Percentiles rank a stretch among this genome's conserved stretches.
These are phyloP conservation scores for Patella caerulea DNA, from an alignment of 2,888 invertebrate genomes.

Conservation along the genomic window DNA sequence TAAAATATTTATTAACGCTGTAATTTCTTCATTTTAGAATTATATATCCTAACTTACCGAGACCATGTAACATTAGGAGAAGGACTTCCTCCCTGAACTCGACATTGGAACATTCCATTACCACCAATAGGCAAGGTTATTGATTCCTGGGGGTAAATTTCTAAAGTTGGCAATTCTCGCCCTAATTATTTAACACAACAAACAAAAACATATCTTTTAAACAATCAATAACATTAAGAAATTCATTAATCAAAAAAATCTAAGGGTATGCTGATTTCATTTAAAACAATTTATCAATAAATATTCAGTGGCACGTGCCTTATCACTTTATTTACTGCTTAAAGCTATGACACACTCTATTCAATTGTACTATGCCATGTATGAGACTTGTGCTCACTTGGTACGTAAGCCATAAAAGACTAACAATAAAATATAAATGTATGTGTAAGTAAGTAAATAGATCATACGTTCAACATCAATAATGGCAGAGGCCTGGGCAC, in stretches of 20 bases:
- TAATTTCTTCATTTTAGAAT: background rate
- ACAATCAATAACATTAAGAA: no score
- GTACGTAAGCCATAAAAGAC: no score
- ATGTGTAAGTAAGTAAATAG: background rate
- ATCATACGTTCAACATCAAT: constrained; percentile 82
- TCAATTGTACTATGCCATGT: no score
- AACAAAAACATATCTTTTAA: no score
- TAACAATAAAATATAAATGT: no score
- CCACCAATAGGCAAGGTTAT: constrained; percentile 76
- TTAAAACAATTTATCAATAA: no score
- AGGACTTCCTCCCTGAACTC: constrained; percentile 73
- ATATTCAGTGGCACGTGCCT: no score
- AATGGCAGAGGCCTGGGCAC: constrained; percentile 79
- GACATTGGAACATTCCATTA: constrained; percentile 84
- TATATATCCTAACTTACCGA: constrained; percentile 48
- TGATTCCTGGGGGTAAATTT: constrained; percentile 81
- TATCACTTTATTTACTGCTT: no score
- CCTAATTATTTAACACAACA: constrained; percentile 73
- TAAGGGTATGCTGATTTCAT: no score
- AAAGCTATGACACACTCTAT: no score
- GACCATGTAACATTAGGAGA: constrained; percentile 64
- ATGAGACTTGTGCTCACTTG: no score
- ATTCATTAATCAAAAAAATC: no score
- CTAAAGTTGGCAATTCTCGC: constrained; percentile 83
- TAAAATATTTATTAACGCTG: constrained; percentile 3